Evolutionary conservation across 2,113 vertebrate species (phyloP).

Genomic region (Lutjanus erythropterus): DNA sequence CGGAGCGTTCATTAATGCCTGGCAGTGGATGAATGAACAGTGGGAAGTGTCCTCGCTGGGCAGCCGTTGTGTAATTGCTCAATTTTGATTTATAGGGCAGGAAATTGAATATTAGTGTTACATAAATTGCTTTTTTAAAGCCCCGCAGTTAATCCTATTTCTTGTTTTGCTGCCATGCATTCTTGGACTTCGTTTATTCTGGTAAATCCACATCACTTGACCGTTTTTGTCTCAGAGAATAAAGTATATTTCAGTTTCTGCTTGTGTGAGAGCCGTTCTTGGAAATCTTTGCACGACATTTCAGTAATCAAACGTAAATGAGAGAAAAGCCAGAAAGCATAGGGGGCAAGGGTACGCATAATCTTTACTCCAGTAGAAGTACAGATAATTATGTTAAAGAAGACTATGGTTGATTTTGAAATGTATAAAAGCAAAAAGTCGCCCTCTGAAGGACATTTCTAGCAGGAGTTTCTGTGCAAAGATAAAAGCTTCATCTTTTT

Average conservation of each 20-base stretch:
- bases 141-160: conserved; percentile 64
- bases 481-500: too few species aligned
- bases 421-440: too few species aligned
- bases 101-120: conserved; percentile 62
- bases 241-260: conserved; percentile 51
- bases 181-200: conserved; percentile 7
- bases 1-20: conserved; percentile 36
- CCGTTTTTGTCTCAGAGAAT: conserved; percentile 16
- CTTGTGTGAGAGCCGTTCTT: background rate
- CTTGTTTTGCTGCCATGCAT: conserved; percentile 46
- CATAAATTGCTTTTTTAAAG: conserved; percentile 60
- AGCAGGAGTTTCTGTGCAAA: too few species aligned
- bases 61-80: conserved; percentile 56
- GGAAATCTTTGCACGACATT: background rate
- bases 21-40: conserved; percentile 55
- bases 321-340: conserved; percentile 3
- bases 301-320: conserved; percentile 10
- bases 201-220: conserved; percentile 3
- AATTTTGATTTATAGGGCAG: conserved; percentile 62
- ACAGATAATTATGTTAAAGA: too few species aligned
- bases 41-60: conserved; percentile 44
- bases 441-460: too few species aligned
- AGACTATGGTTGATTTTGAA: too few species aligned
- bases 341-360: too few species aligned
- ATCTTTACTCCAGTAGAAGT: too few species aligned